These are phyloP conservation scores for Subanguina moxae DNA, from an alignment of 1,140 invertebrate species.

Conservation along the genomic window DNA sequence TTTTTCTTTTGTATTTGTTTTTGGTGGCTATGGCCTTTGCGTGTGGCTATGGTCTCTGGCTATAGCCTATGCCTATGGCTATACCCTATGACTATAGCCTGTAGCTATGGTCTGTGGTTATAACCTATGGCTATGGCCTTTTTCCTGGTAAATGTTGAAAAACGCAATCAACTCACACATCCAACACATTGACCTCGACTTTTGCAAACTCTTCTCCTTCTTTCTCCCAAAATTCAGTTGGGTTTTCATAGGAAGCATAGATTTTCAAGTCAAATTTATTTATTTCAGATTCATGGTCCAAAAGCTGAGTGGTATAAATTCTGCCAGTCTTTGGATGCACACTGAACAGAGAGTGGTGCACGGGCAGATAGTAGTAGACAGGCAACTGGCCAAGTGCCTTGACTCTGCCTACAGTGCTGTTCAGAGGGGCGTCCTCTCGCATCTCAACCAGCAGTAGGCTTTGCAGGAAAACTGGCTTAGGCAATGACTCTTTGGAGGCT, in stretches of 20 bases:
- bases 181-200: neutral
- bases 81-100: no score
- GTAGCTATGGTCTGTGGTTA: no score
- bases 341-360: neutral
- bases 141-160: no score
- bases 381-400: neutral
- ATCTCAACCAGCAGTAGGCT: neutral
- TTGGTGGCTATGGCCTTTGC: no score
- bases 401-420: neutral
- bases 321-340: neutral
- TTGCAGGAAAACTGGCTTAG: neutral
- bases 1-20: no score
- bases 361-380: neutral
- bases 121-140: no score
- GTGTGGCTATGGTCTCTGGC: no score
- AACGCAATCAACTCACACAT: neutral
- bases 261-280: neutral
- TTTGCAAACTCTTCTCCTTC: neutral
- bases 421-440: neutral
- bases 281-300: neutral
- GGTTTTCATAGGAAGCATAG: neutral
- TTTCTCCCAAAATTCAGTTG: neutral
- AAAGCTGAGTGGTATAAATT: neutral
- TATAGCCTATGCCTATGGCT: no score
- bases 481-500: neutral